phyloP scores from a whole-genome alignment of 2,888 invertebrate genomes.

The Melikaiella ostensackeni region DNA sequence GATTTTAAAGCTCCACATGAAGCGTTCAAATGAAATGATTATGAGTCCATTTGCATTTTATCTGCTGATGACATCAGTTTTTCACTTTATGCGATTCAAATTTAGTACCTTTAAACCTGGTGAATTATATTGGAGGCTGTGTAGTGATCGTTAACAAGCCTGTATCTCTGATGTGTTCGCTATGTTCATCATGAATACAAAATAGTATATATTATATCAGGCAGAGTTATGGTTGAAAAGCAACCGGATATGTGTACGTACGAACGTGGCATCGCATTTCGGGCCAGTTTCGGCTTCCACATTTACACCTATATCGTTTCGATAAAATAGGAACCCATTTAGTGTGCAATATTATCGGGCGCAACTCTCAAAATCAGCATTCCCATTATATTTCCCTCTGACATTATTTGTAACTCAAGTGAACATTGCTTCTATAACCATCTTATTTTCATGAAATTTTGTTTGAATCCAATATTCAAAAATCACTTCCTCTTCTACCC shows the following conservation, averaged over 20 bases:
- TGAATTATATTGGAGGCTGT: slow-evolving; percentile 3
- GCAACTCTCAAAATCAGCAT: slow-evolving; percentile 3
- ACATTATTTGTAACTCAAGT: not conserved
- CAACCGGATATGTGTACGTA: not conserved
- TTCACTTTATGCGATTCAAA: not conserved
- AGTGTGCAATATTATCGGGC: not conserved
- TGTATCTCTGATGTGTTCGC: not conserved
- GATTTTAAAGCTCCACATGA: not conserved
- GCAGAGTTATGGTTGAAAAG: slow-evolving; percentile 24
- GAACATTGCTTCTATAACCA: not conserved
- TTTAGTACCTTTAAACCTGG: not conserved
- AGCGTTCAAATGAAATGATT: not conserved
- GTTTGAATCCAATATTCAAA: not conserved
- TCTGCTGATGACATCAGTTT: slow-evolving; percentile 8
- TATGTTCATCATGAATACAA: slow-evolving; percentile 26
- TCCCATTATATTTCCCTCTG: not conserved
- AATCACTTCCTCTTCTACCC: not conserved
- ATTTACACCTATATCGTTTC: not conserved
- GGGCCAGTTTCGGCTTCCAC: not conserved
- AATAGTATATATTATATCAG: slow-evolving; percentile 14
- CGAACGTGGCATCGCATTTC: slow-evolving; percentile 6
- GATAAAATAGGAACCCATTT: slow-evolving; percentile 12
- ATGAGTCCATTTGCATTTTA: slow-evolving; percentile 1
- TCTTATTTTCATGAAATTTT: not conserved
- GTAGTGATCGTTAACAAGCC: slow-evolving; percentile 22